A percentile compares a stretch with the other conserved stretches of the same genome.
phyloP scores from a whole-genome alignment of 2,888 invertebrate genomes.

The Serripes groenlandicus region DNA sequence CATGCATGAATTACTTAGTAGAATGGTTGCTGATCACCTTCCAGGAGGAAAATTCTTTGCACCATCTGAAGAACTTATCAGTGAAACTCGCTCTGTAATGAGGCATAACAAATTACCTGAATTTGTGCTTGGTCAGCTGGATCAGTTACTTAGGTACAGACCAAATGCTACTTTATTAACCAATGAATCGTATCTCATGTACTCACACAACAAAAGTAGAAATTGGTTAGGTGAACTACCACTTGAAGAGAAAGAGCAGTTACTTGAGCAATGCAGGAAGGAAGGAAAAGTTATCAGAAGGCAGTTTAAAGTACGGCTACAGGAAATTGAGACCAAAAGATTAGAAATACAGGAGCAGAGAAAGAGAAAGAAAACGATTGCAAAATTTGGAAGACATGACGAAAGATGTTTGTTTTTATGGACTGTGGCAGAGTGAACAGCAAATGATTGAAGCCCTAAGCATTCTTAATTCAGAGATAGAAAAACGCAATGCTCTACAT shows the following conservation, averaged over 20 bases:
- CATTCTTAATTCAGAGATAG: slow-evolving; percentile 23
- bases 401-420: slow-evolving; percentile 61
- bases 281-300: slow-evolving; percentile 42
- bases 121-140: slow-evolving; percentile 59
- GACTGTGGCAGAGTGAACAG: slow-evolving; percentile 59
- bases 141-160: slow-evolving; percentile 53
- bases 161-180: slow-evolving; percentile 57
- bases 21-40: slow-evolving; percentile 46
- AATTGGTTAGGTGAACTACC: slow-evolving; percentile 40
- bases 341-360: slow-evolving; percentile 35
- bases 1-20: slow-evolving; percentile 31
- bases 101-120: slow-evolving; percentile 63
- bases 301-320: slow-evolving; percentile 40
- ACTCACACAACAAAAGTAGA: slow-evolving; percentile 59
- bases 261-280: slow-evolving; percentile 42
- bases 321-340: slow-evolving; percentile 52
- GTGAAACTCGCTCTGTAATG: slow-evolving; percentile 43
- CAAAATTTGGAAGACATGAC: slow-evolving; percentile 51
- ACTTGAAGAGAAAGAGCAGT: slow-evolving; percentile 37
- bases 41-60: slow-evolving; percentile 45
- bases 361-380: slow-evolving; percentile 37
- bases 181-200: slow-evolving; percentile 53
- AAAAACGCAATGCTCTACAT: slow-evolving; percentile 36
- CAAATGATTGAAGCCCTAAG: slow-evolving; percentile 54
- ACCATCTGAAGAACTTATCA: slow-evolving; percentile 21